Evolutionary conservation across 2,888 invertebrate genomes (phyloP).

Genomic region (Carcina quercana): DNA sequence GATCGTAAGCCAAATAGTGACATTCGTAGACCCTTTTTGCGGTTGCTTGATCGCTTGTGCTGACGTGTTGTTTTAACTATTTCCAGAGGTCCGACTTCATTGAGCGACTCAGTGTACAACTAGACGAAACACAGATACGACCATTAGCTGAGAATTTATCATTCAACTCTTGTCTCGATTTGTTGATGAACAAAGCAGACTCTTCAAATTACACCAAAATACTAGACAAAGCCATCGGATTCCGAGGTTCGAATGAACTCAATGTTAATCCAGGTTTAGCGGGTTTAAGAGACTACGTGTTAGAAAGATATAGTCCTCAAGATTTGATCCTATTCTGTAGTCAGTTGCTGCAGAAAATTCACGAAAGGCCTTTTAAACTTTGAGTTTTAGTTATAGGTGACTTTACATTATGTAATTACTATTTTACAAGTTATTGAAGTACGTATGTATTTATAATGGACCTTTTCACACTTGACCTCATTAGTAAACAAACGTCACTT

Average conservation of each 20-base stretch:
- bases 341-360: constrained; percentile 35
- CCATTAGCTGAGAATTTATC: constrained; percentile 35
- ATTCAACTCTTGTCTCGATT: constrained; percentile 22
- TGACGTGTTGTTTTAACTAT: no score
- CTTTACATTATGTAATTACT: constrained; percentile 2
- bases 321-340: constrained; percentile 47
- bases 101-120: constrained; percentile 27
- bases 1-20: no score
- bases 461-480: no score
- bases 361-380: constrained; percentile 37
- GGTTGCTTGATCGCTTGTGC: no score
- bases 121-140: constrained; percentile 31
- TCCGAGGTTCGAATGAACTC: constrained; percentile 19
- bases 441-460: no score
- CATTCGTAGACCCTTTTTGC: no score
- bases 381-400: no score
- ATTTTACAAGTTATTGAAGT: no score
- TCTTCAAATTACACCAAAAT: constrained; percentile 21
- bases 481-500: no score
- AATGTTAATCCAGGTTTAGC: constrained; percentile 25
- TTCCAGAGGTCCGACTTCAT: constrained; percentile 52
- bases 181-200: constrained; percentile 31
- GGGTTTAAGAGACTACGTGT: constrained; percentile 36
- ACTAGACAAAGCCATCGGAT: constrained; percentile 30
- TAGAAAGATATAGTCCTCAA: constrained; percentile 34